phyloP scores from a whole-genome alignment of 2,113 vertebrate species.

The Amblyornis subalaris region DNA sequence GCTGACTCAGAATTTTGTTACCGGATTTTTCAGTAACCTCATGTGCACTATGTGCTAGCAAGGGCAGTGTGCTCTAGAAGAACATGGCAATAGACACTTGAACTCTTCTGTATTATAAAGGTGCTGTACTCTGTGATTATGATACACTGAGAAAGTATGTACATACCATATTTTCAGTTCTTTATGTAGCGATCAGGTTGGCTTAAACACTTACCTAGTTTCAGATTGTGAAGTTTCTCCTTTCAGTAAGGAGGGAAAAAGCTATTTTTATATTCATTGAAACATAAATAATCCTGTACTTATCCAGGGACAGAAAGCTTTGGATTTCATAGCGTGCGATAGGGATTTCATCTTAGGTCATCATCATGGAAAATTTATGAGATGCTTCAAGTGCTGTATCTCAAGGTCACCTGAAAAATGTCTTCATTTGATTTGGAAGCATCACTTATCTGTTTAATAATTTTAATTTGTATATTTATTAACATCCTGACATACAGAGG shows the following conservation, averaged over 20 bases:
- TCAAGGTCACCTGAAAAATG: constrained; percentile 51
- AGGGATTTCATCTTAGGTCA: constrained; percentile 15
- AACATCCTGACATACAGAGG: constrained; percentile 1
- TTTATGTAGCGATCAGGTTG: neutral
- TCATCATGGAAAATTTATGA: constrained; percentile 33
- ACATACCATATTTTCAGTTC: neutral
- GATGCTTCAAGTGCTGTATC: constrained; percentile 25
- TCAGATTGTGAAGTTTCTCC: neutral
- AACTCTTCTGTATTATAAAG: neutral
- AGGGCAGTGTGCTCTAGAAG: neutral
- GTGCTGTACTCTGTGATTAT: neutral
- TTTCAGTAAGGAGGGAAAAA: neutral
- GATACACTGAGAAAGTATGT: neutral
- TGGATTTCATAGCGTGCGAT: neutral
- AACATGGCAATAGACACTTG: neutral
- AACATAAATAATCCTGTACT: constrained; percentile 11
- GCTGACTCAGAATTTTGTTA: neutral
- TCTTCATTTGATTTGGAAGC: constrained; percentile 26
- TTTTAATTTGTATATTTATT: constrained; percentile 59
- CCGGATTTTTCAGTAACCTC: neutral
- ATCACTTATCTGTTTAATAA: neutral
- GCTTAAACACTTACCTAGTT: neutral
- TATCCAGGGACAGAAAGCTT: neutral
- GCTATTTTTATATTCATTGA: constrained; percentile 14
- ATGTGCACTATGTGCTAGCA: neutral